Conservation (phyloP, 2,888 invertebrate genomes). For the Argyresthia goedartella region DNA sequence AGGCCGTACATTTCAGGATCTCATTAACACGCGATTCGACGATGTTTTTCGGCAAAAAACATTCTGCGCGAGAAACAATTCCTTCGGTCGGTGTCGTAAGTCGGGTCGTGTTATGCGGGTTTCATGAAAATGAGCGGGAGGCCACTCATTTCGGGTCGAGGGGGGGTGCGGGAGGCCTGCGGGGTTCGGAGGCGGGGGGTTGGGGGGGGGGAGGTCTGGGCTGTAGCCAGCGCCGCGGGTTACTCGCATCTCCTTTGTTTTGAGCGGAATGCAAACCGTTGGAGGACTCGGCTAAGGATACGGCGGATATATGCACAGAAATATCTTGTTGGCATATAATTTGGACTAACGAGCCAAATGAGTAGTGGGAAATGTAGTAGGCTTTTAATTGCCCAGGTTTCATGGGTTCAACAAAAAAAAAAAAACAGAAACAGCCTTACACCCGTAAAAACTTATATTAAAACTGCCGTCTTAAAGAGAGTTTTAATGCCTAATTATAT, state of each 20-base stretch:
- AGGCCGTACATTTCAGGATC: background rate
- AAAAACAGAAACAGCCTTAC: too few species aligned
- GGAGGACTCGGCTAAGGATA: background rate
- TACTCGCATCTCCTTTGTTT: conserved; percentile 48
- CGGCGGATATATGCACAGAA: background rate
- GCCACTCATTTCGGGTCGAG: conserved; percentile 60
- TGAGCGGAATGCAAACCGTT: conserved; percentile 15
- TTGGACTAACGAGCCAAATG: too few species aligned
- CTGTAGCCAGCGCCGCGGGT: conserved; percentile 39
- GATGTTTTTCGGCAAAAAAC: background rate
- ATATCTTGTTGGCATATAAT: background rate
- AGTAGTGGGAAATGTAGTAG: too few species aligned
- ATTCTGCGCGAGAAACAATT: background rate
- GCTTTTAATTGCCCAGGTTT: too few species aligned
- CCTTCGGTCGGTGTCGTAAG: conserved; percentile 28
- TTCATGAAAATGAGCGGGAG: conserved; percentile 67
- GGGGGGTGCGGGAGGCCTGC: conserved; percentile 18
- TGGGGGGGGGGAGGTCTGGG: conserved; percentile 28
- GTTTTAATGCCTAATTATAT: too few species aligned
- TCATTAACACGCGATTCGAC: background rate
- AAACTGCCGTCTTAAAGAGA: too few species aligned
- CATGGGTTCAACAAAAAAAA: too few species aligned
- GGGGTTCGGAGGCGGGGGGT: conserved; percentile 9
- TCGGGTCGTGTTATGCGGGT: conserved; percentile 48
- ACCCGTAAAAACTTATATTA: too few species aligned